Evolutionary conservation across 2,797 vertebrate genomes (phyloP).

Genomic region (Intellagama lesueurii): DNA sequence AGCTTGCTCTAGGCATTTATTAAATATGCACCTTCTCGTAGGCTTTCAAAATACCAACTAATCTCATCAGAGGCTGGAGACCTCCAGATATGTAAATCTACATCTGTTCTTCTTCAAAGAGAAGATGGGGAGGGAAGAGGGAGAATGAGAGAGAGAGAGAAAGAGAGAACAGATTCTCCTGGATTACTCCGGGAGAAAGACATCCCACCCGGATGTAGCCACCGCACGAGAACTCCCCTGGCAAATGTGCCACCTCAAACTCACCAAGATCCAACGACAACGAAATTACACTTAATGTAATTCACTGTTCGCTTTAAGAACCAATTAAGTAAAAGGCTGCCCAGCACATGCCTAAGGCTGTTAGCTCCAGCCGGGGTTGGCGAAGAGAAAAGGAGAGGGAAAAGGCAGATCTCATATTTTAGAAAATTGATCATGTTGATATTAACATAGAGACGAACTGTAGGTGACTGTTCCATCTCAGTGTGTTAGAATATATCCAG

Average conservation of each 20-base stretch:
- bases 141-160: neutral
- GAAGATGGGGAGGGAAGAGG: neutral
- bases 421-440: conserved; percentile 79
- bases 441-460: conserved; percentile 84
- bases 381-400: conserved; percentile 39
- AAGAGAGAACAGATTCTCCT: conserved; percentile 82
- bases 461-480: conserved; percentile 74
- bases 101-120: conserved; percentile 99
- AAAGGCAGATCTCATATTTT: conserved; percentile 74
- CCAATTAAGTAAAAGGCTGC: conserved; percentile 83
- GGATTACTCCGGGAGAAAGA: conserved; percentile 90
- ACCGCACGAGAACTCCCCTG: conserved; percentile 84
- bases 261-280: conserved; percentile 86
- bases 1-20: conserved; percentile 96
- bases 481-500: conserved; percentile 83
- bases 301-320: conserved; percentile 88
- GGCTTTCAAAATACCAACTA: conserved; percentile 91
- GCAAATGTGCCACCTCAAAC: conserved; percentile 81
- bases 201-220: conserved; percentile 87
- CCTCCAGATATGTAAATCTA: conserved; percentile 99
- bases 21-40: conserved; percentile 99
- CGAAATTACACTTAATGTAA: conserved; percentile 91
- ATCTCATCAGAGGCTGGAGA: conserved; percentile 98
- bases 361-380: conserved; percentile 76
- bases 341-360: conserved; percentile 80